A percentile compares a stretch with the other conserved stretches of the same genome.
These are phyloP conservation scores for Cataglyphis cursor DNA, from an alignment of 2,888 invertebrate species.

Conservation along the genomic window DNA sequence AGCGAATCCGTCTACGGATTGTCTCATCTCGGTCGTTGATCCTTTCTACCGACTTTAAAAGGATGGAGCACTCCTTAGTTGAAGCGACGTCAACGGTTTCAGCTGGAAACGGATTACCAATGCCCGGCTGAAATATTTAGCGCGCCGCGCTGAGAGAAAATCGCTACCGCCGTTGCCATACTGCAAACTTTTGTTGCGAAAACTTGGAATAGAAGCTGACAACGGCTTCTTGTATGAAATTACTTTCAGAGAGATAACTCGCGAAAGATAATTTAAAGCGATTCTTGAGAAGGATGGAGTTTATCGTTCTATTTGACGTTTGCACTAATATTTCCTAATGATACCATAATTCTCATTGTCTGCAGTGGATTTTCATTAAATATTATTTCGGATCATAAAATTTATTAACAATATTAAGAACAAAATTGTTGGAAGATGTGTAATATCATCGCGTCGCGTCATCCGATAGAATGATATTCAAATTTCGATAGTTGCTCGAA, in stretches of 20 bases:
- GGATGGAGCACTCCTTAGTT: constrained; percentile 51
- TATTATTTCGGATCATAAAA: constrained; percentile 5
- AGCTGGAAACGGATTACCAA: constrained; percentile 56
- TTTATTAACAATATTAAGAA: constrained; percentile 18
- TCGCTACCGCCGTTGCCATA: constrained; percentile 51
- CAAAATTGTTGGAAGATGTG: neutral
- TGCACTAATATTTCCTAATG: constrained; percentile 50
- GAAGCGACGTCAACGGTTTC: constrained; percentile 55
- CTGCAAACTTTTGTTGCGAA: constrained; percentile 49
- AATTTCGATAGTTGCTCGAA: neutral
- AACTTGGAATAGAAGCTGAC: constrained; percentile 51
- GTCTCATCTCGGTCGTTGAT: constrained; percentile 66
- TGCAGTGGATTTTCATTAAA: constrained; percentile 2
- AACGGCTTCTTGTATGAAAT: constrained; percentile 55
- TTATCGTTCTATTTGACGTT: constrained; percentile 40
- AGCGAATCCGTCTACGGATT: constrained; percentile 51
- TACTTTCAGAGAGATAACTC: constrained; percentile 52
- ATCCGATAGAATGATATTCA: neutral
- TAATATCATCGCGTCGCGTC: neutral
- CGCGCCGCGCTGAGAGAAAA: constrained; percentile 42
- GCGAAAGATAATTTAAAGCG: constrained; percentile 51
- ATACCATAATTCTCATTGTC: constrained; percentile 34
- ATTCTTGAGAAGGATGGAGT: constrained; percentile 28
- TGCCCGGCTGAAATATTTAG: constrained; percentile 57
- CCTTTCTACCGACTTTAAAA: constrained; percentile 51